A percentile compares a stretch with the other conserved stretches of the same genome.
phyloP scores from a whole-genome alignment of 2,113 vertebrate genomes.

The Microcebus lehilahytsara region DNA sequence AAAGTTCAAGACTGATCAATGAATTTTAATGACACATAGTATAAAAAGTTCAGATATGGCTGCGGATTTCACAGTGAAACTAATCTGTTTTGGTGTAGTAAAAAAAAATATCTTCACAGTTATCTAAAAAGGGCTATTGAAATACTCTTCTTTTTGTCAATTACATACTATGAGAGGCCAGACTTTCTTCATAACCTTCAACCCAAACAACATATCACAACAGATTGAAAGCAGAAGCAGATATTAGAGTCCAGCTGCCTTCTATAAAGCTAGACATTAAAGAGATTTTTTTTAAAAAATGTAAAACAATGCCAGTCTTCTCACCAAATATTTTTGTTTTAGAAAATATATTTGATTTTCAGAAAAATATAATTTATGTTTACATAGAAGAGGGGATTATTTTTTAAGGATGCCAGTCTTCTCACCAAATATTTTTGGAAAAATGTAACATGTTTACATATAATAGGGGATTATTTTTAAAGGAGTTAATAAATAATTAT shows the following conservation, averaged over 20 bases:
- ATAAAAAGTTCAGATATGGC: neutral
- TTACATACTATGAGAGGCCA: neutral
- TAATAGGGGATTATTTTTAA: neutral
- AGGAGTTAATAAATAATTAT: neutral
- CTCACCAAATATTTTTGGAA: neutral
- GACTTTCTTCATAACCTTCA: slow-evolving; percentile 48
- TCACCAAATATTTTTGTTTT: slow-evolving; percentile 40
- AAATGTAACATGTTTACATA: neutral
- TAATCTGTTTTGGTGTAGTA: neutral
- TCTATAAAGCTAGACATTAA: slow-evolving; percentile 33
- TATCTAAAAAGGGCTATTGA: neutral
- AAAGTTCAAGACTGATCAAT: neutral
- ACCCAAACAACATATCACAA: slow-evolving; percentile 24
- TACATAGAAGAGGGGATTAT: neutral
- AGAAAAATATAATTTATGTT: neutral
- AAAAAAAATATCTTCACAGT: neutral
- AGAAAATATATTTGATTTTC: slow-evolving; percentile 6
- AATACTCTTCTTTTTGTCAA: neutral
- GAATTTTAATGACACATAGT: neutral
- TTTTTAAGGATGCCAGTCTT: neutral
- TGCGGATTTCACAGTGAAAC: neutral
- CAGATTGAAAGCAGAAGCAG: slow-evolving; percentile 30
- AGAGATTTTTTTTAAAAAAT: slow-evolving; percentile 31
- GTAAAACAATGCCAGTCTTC: neutral
- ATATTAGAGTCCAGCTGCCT: slow-evolving; percentile 16